These are phyloP conservation scores for Oscheius sp. DNA, from an alignment of 2,888 invertebrate genomes.

Conservation along the genomic window DNA sequence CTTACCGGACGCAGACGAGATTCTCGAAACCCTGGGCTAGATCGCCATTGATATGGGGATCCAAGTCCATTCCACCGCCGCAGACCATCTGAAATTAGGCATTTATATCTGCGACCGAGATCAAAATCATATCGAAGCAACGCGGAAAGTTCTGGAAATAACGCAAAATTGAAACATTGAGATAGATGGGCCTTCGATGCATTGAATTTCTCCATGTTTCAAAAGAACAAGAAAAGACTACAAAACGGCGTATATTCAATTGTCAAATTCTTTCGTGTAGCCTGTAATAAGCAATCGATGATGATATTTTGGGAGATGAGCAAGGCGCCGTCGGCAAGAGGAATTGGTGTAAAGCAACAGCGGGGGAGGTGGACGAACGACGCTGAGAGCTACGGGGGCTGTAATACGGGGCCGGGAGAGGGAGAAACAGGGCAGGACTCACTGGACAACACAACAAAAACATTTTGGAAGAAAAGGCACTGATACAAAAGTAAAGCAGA, in stretches of 20 bases:
- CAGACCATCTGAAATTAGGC: constrained; percentile 55
- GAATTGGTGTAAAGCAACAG: constrained; percentile 31
- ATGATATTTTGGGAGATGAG: constrained; percentile 10
- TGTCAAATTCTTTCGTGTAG: neutral
- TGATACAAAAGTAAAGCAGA: too few species aligned
- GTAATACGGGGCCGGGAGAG: too few species aligned
- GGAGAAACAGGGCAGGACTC: neutral
- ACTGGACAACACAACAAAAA: neutral
- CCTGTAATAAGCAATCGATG: neutral
- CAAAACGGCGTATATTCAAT: neutral
- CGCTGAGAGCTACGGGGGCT: too few species aligned
- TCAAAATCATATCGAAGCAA: too few species aligned
- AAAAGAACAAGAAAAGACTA: neutral
- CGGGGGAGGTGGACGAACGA: constrained; percentile 14
- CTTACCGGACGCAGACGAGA: constrained; percentile 66
- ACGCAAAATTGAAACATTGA: neutral
- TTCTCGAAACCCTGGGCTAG: constrained; percentile 68
- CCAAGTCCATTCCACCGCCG: constrained; percentile 60
- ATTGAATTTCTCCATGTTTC: too few species aligned
- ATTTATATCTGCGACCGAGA: too few species aligned
- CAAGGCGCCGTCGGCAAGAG: constrained; percentile 25
- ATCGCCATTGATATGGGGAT: constrained; percentile 61
- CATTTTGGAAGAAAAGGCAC: neutral
- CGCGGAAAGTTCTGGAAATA: neutral
- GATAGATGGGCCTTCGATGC: neutral